Base-by-base conservation (phyloP, 1,140 invertebrate species). In the Drosophila grimshawi region DNA sequence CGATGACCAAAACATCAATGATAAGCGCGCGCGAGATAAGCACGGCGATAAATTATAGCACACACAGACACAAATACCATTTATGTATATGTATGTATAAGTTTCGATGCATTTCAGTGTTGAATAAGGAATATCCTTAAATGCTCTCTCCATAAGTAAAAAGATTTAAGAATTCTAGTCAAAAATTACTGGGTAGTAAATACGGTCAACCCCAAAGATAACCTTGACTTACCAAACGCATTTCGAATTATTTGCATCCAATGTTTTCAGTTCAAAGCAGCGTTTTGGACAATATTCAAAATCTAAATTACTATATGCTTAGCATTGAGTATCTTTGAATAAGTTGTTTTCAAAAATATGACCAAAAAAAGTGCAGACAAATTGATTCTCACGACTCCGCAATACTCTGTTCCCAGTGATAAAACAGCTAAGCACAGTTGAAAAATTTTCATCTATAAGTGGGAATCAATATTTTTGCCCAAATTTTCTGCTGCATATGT, bases 1-100 rank as follows among this genome's bases (percentile, higher is more conserved):
- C 56, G 37, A 64, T 43, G 30, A 61, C 41, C 33, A 39, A 56
- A 51, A 10, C 39, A 43, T 43, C 39, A 43, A 43, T n/a, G 39
- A 43, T 10, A 43, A 43, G n/a, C 39, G 39, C 39, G 39, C 39
- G 39, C 39, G n/a, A 43, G 10, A 43, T 4, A 4, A n/a, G 39
- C 39, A 43, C 39, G n/a, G 37, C 37, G 37, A 39, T 6, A n/a
- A 19, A 19, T 19, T 19, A 19, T 19, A 19, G 19, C 39, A 43
- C 39, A 43, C 33, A 37, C 5, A 7, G 41, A 41, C 37, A 62
- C 5, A 39, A 46, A 19, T 19, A 19, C 19, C 19, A 19, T 19
- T 27, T 52, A 27, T n/a, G n/a, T 52, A 10, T 52, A 32, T 52
- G 8, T 52, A 33, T 37, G 37, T 41, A 39, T 51, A 48, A 51